A percentile compares a stretch with the other conserved stretches of the same genome.
phyloP scores from a whole-genome alignment of 2,888 invertebrate genomes.

The Timema podura region DNA sequence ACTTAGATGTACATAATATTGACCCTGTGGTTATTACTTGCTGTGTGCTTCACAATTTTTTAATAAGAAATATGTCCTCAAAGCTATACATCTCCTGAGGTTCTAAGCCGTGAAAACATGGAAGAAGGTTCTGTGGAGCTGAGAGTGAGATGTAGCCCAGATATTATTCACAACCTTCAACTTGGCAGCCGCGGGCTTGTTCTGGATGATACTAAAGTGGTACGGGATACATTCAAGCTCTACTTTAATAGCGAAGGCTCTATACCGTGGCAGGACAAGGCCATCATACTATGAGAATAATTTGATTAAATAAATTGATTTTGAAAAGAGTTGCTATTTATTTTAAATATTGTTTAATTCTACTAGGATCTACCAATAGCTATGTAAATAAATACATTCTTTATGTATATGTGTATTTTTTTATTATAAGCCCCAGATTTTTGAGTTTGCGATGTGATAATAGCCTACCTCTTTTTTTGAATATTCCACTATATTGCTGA shows the following conservation, averaged over 20 bases:
- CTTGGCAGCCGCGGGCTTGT: constrained; percentile 26
- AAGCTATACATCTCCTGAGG: constrained; percentile 22
- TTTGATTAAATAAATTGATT: too few species aligned
- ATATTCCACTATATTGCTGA: too few species aligned
- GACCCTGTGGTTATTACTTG: constrained; percentile 19
- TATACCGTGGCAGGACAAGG: constrained; percentile 29
- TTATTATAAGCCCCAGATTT: too few species aligned
- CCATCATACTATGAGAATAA: constrained; percentile 20
- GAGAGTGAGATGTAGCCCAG: too few species aligned
- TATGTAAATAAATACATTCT: too few species aligned
- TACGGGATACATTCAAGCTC: constrained; percentile 27
- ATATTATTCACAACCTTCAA: constrained; percentile 21
- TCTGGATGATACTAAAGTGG: neutral
- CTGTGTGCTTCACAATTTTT: constrained; percentile 22
- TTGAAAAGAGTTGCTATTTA: too few species aligned
- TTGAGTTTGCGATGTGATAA: too few species aligned
- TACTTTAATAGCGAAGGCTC: constrained; percentile 28
- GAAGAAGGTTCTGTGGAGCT: constrained; percentile 20
- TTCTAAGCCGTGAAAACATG: constrained; percentile 20
- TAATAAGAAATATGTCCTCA: constrained; percentile 10
- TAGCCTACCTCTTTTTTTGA: too few species aligned
- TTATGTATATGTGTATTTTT: too few species aligned
- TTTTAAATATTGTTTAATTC: too few species aligned
- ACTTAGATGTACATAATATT: too few species aligned
- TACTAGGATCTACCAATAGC: too few species aligned